These are phyloP conservation scores for Cyprinodon brontotheroides DNA, from an alignment of 2,113 vertebrate genomes.

Conservation along the genomic window DNA sequence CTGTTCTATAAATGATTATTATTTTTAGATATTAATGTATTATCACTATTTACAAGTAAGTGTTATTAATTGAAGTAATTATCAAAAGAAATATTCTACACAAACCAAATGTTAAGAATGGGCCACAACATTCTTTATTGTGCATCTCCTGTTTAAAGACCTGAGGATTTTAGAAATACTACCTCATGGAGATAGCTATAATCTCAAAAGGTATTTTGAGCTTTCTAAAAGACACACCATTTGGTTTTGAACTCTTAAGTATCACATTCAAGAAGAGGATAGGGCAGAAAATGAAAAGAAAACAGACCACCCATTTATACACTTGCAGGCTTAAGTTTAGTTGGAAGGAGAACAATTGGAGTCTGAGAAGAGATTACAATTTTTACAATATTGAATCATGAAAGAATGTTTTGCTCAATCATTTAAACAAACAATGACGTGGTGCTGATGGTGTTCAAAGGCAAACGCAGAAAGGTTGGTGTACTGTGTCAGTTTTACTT, in stretches of 20 bases:
- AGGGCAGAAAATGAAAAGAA: constrained; percentile 61
- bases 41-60: no score
- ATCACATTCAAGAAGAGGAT: constrained; percentile 75
- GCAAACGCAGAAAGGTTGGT: constrained; percentile 61
- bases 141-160: constrained; percentile 47
- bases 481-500: constrained; percentile 53
- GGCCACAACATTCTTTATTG: background rate
- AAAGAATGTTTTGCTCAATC: constrained; percentile 61
- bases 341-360: constrained; percentile 70
- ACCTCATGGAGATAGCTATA: constrained; percentile 66
- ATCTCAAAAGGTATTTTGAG: constrained; percentile 61
- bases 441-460: constrained; percentile 56
- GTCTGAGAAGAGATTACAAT: constrained; percentile 56
- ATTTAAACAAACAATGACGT: constrained; percentile 73
- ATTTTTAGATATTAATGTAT: no score
- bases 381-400: constrained; percentile 61
- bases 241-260: constrained; percentile 69
- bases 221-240: constrained; percentile 65
- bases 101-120: background rate
- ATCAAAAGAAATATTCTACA: background rate
- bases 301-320: constrained; percentile 73
- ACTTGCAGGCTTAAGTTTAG: constrained; percentile 64
- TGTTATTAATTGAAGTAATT: background rate
- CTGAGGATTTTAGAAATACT: constrained; percentile 58
- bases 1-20: no score